A percentile compares a stretch with the other conserved stretches of the same genome.
Evolutionary conservation across 2,797 vertebrate species (phyloP).

Genomic region (Buceros bicornis): DNA sequence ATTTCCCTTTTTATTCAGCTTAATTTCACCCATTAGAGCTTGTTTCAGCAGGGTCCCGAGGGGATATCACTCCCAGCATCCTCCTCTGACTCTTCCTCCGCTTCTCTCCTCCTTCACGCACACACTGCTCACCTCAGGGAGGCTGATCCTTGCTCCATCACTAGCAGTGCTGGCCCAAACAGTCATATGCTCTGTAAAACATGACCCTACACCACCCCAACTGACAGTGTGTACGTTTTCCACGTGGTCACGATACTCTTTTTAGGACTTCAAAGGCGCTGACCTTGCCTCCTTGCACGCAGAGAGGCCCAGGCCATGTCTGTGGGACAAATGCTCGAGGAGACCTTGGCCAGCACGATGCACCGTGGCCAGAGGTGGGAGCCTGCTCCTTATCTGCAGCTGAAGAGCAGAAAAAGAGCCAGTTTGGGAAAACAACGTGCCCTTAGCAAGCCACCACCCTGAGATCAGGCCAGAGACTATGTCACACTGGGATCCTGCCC

Average conservation of each 20-base stretch:
- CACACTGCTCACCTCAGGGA: background rate
- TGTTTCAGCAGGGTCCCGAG: background rate
- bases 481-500: background rate
- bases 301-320: background rate
- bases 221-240: fast-evolving
- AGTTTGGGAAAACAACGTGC: background rate
- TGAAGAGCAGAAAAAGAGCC: background rate
- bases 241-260: fast-evolving
- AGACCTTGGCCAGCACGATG: background rate
- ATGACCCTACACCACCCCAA: background rate
- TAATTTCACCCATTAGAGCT: conserved; percentile 58
- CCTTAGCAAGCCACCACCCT: background rate
- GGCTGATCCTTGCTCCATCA: background rate
- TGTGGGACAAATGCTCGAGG: background rate
- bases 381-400: background rate
- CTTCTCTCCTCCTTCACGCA: fast-evolving
- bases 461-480: background rate
- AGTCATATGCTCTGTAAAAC: background rate
- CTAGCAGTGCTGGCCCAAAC: background rate
- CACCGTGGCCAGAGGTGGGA: background rate
- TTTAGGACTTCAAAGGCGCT: background rate
- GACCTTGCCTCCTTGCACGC: fast-evolving
- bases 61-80: background rate
- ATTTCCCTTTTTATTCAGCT: conserved; percentile 3
- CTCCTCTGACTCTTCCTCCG: background rate